A percentile compares a stretch with the other conserved stretches of the same genome.
Conservation (phyloP, 2,113 vertebrate genomes). For the Apodemus sylvaticus region DNA sequence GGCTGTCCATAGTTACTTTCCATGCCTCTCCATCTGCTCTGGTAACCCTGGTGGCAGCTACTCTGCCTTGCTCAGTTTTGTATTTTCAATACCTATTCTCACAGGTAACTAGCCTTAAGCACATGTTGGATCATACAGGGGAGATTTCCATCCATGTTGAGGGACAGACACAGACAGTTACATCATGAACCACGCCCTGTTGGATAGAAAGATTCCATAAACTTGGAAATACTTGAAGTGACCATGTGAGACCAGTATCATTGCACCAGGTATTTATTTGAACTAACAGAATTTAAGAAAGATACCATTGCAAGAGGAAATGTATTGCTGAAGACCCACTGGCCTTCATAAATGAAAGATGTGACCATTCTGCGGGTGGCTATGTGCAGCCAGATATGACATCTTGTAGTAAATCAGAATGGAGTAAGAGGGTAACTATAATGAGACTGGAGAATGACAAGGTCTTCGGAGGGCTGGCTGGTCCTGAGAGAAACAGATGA, state of each 20-base stretch:
- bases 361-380: neutral
- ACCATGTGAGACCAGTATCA: neutral
- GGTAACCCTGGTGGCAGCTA: neutral
- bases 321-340: neutral
- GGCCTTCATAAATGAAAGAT: conserved; percentile 10
- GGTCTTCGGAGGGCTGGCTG: neutral
- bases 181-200: neutral
- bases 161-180: neutral
- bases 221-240: neutral
- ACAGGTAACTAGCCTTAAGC: neutral
- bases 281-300: conserved; percentile 17
- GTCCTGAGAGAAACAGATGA: neutral
- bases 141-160: neutral
- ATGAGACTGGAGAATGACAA: neutral
- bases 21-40: neutral
- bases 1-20: neutral
- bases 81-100: neutral
- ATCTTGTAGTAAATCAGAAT: conserved; percentile 7
- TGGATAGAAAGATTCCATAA: neutral
- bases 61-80: neutral
- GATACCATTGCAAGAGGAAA: neutral
- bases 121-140: neutral
- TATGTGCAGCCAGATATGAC: neutral
- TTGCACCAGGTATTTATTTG: neutral
- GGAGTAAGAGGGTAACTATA: neutral